Percentiles rank a stretch among this genome's conserved stretches.
These are phyloP conservation scores for Hemichromis elongatus DNA, from an alignment of 2,113 vertebrate species.

Conservation along the genomic window DNA sequence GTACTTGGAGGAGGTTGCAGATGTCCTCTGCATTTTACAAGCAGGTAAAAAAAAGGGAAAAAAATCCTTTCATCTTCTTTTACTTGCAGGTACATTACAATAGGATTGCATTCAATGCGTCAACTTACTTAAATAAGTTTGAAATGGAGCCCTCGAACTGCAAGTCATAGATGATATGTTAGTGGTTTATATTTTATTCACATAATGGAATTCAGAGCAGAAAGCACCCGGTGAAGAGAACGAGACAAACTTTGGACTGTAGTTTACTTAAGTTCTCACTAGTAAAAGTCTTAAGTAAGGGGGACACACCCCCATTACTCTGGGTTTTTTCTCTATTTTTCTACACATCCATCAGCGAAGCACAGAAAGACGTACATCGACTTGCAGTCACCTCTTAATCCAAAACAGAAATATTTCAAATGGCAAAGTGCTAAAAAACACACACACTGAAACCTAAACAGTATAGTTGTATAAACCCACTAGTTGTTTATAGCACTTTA, in stretches of 20 bases:
- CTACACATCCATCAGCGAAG: neutral
- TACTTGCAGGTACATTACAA: neutral
- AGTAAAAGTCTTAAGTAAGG: neutral
- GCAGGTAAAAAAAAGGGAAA: conserved; percentile 80
- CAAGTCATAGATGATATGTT: neutral
- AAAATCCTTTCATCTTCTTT: neutral
- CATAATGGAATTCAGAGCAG: neutral
- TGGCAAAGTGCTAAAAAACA: neutral
- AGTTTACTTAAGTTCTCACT: neutral
- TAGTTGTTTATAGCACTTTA: neutral
- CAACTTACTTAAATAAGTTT: neutral
- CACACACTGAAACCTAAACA: neutral
- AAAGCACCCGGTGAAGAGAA: neutral
- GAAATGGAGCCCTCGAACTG: neutral
- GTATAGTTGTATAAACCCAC: neutral
- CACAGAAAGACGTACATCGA: neutral
- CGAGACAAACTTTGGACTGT: neutral
- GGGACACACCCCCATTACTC: neutral
- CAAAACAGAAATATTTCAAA: neutral
- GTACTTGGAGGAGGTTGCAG: conserved; percentile 95
- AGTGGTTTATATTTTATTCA: neutral
- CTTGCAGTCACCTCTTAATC: neutral
- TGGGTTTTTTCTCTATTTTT: neutral
- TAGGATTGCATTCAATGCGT: neutral
- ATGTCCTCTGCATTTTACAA: conserved; percentile 98